Evolutionary conservation across 2,113 vertebrate genomes (phyloP).

Genomic region (Mormoops blainvillei): DNA sequence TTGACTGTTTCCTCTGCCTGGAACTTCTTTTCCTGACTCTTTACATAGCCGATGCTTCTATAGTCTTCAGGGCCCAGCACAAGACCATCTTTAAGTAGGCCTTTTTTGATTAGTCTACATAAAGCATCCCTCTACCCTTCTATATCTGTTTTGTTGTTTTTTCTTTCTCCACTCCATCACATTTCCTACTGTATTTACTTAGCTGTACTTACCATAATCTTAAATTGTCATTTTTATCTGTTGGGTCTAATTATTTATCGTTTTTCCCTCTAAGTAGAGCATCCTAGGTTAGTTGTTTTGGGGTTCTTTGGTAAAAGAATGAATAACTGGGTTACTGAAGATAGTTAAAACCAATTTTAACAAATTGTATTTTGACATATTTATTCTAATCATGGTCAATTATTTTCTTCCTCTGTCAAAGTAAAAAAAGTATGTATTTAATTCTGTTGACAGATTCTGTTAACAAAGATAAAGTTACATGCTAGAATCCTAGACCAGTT

Average conservation of each 20-base stretch:
- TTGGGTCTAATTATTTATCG: neutral
- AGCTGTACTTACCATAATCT: neutral
- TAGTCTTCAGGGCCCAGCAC: neutral
- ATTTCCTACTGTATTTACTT: neutral
- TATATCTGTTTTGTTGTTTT: no score
- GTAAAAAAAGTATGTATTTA: neutral
- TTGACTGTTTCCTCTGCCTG: neutral
- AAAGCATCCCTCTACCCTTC: neutral
- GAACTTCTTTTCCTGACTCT: neutral
- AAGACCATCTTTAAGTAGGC: neutral
- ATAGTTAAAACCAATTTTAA: slow-evolving; percentile 15
- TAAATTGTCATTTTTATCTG: neutral
- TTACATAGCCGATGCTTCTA: neutral
- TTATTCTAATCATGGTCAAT: neutral
- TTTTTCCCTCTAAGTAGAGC: neutral
- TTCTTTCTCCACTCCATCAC: neutral
- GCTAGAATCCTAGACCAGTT: neutral
- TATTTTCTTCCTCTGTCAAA: neutral
- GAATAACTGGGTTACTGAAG: neutral
- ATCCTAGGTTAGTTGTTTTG: neutral
- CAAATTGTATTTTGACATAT: neutral
- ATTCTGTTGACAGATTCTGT: neutral
- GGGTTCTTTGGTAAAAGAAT: neutral
- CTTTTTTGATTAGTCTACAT: neutral
- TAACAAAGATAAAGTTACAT: neutral